phyloP scores from a whole-genome alignment of 1,140 invertebrate species.

The Dolichoris vasculosae region DNA sequence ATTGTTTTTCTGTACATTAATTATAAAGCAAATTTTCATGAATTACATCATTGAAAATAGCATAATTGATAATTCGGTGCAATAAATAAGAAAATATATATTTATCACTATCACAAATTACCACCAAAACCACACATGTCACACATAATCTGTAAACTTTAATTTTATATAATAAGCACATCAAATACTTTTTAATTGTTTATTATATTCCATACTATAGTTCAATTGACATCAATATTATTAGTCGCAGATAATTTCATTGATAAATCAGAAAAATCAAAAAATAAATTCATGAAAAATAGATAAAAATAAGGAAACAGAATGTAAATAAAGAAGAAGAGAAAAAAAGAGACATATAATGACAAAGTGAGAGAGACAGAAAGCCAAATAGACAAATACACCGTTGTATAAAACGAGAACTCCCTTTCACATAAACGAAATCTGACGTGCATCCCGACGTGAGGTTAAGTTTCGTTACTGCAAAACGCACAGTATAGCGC shows the following conservation, averaged over 20 bases:
- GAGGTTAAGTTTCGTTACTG: constrained; percentile 30
- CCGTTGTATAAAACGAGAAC: background rate
- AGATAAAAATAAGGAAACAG: no score
- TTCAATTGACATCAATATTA: background rate
- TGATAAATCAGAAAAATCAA: no score
- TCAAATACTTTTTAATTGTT: background rate
- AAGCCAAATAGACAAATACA: no score
- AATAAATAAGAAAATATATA: background rate
- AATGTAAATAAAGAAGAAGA: background rate
- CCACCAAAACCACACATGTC: background rate
- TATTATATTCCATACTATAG: background rate
- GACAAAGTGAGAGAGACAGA: no score
- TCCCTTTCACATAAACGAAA: background rate
- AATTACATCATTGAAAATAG: background rate
- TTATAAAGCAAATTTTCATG: background rate
- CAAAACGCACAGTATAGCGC: background rate
- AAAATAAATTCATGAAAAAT: no score
- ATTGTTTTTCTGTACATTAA: background rate
- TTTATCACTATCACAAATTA: background rate
- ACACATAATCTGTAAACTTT: background rate
- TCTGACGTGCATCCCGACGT: background rate
- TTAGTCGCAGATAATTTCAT: no score
- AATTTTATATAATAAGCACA: background rate
- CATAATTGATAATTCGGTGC: no score
- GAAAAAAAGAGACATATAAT: background rate